Base-by-base conservation (phyloP, 2,888 invertebrate genomes). In the Drosophila histrio region DNA sequence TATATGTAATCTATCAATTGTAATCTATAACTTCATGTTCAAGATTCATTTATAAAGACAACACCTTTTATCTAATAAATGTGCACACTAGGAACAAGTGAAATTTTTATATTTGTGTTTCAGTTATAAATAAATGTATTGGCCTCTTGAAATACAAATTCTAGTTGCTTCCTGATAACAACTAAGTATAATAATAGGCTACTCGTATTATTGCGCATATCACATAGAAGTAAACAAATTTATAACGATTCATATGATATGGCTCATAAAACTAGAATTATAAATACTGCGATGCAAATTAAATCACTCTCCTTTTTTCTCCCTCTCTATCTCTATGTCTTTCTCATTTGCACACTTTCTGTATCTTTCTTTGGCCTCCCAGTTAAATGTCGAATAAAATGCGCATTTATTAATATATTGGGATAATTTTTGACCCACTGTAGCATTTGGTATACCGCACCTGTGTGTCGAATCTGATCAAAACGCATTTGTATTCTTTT, bases 401-500 rank as follows among this genome's bases (percentile, higher is more conserved):
- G 72, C 71, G 72, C 72, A 62, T 62, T 73, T 58, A 46, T 61
- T 46, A 11, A 24, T 8, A 32, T 39, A n/a, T 50, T n/a, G n/a
- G 22, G 38, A 15, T 38, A 19, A 41, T 26, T 60, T 69, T 60
- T 75, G 64, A 57, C 34, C 49, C 75, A 75, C 60, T 73, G 72
- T 73, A 36, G 26, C 22, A 15, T 36, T 15, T 17, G 8, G 4
- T 36, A 26, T 32, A 39, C 53, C 13, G 7, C 54, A 54, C 49
- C 17, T 52, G 54, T 39, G 15, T 34, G n/a, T 39, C n/a, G 13
- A 32, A 24, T 24, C 53, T 59, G 59, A 43, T 60, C 58, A 69
- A 62, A 72, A 58, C 61, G 71, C 63, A 72, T 72, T 72, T 72
- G 68, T 72, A 72, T 73, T 61, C 73, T 38, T 58, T 74, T 64